Conservation (phyloP, 2,888 invertebrate genomes). For the Athalia rosae region DNA sequence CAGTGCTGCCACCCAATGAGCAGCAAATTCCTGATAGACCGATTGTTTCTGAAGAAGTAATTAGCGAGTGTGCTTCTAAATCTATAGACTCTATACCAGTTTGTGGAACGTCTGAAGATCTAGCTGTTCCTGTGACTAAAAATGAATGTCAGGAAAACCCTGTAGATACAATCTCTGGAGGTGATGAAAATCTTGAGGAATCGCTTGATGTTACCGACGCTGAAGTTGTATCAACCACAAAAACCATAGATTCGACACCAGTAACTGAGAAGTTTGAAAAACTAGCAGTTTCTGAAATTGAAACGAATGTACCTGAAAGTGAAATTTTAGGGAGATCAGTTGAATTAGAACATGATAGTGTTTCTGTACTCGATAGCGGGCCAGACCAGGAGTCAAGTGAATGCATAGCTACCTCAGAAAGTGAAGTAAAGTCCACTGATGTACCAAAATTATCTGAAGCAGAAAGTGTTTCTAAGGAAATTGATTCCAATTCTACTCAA, state of each 20-base stretch:
- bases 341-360: neutral
- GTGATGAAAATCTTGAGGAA: slow-evolving; percentile 46
- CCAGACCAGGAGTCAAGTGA: neutral
- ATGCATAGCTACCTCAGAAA: neutral
- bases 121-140: slow-evolving; percentile 41
- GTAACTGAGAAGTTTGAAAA: slow-evolving; percentile 42
- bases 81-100: slow-evolving; percentile 20
- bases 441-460: no score
- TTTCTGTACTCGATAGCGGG: neutral
- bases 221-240: slow-evolving; percentile 70
- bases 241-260: slow-evolving; percentile 42
- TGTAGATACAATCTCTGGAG: slow-evolving; percentile 49
- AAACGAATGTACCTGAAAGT: slow-evolving; percentile 1
- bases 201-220: slow-evolving; percentile 51
- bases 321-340: slow-evolving; percentile 1
- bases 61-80: neutral
- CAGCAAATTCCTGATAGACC: no score
- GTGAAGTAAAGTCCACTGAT: neutral
- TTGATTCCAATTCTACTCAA: no score
- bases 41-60: neutral
- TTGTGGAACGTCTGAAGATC: slow-evolving; percentile 41
- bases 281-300: slow-evolving; percentile 8
- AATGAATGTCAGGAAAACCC: slow-evolving; percentile 35
- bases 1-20: no score
- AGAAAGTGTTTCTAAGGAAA: no score